A percentile compares a stretch with the other conserved stretches of the same genome.
These are phyloP conservation scores for Lymantria dispar DNA, from an alignment of 2,888 invertebrate genomes.

Conservation along the genomic window DNA sequence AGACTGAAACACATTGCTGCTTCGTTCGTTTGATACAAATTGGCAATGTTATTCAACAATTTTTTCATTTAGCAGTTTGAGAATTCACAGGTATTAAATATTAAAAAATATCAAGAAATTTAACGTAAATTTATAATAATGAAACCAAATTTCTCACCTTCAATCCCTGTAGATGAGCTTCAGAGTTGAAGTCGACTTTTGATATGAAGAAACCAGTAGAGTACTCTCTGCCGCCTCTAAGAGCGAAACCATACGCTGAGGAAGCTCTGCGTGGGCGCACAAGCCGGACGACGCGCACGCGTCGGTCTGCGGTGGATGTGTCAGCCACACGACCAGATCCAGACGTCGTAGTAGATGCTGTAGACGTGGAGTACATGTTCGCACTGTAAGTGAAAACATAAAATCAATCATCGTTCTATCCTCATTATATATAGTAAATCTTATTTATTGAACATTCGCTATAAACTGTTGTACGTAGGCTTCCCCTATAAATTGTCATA, in stretches of 20 bases:
- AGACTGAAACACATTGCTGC: too few relatives aligned
- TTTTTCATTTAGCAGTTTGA: too few relatives aligned
- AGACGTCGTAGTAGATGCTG: slow-evolving; percentile 67
- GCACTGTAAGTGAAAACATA: slow-evolving; percentile 27
- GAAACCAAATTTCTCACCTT: slow-evolving; percentile 82
- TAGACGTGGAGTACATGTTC: slow-evolving; percentile 67
- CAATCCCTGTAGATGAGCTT: slow-evolving; percentile 93
- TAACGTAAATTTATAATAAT: background rate
- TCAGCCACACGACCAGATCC: slow-evolving; percentile 57
- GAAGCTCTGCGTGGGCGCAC: slow-evolving; percentile 69
- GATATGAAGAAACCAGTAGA: slow-evolving; percentile 96
- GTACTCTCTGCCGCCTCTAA: slow-evolving; percentile 94
- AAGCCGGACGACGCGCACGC: slow-evolving; percentile 68
- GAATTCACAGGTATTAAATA: too few relatives aligned
- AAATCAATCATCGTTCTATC: background rate
- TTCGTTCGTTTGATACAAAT: too few relatives aligned
- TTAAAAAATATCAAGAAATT: background rate
- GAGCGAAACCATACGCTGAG: slow-evolving; percentile 90
- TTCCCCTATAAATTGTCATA: too few relatives aligned
- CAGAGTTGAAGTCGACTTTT: slow-evolving; percentile 92
- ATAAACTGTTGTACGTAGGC: too few relatives aligned
- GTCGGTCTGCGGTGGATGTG: slow-evolving; percentile 49
- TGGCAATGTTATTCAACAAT: too few relatives aligned
- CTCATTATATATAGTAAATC: too few relatives aligned
- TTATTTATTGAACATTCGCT: too few relatives aligned